Evolutionary conservation across 1,140 invertebrate genomes (phyloP).

Genomic region (Drosophila micromelanica): DNA sequence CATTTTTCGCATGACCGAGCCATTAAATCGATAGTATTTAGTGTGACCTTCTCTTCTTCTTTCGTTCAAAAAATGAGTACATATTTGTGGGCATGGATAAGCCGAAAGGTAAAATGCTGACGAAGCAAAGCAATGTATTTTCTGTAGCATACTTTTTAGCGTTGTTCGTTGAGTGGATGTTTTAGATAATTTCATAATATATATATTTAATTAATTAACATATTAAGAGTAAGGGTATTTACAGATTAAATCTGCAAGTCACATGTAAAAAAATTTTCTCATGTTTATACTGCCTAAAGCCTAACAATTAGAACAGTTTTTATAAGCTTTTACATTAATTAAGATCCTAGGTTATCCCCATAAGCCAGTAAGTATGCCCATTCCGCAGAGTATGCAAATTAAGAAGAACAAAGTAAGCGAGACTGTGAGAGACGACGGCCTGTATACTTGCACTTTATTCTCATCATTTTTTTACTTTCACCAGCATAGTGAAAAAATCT

Average conservation of each 20-base stretch:
- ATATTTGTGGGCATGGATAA: not conserved
- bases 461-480: conserved; percentile 57
- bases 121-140: too few species aligned
- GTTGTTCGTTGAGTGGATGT: not conserved
- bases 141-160: conserved; percentile 13
- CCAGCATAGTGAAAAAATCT: conserved; percentile 21
- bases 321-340: conserved; percentile 43
- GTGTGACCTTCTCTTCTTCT: conserved; percentile 32
- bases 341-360: conserved; percentile 31
- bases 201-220: too few species aligned
- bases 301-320: conserved; percentile 36
- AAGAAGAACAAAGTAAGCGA: conserved; percentile 23
- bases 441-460: conserved; percentile 60
- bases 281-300: conserved; percentile 15
- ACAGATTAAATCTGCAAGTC: too few species aligned
- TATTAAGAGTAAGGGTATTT: too few species aligned
- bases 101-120: not conserved
- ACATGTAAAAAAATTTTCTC: not conserved
- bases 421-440: conserved; percentile 12
- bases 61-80: conserved; percentile 3
- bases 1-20: conserved; percentile 46
- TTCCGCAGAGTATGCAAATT: conserved; percentile 47
- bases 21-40: conserved; percentile 46
- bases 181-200: too few species aligned
- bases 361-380: conserved; percentile 40